Evolutionary conservation across 2,797 vertebrate genomes (phyloP).

Genomic region (Okamejei kenojei): DNA sequence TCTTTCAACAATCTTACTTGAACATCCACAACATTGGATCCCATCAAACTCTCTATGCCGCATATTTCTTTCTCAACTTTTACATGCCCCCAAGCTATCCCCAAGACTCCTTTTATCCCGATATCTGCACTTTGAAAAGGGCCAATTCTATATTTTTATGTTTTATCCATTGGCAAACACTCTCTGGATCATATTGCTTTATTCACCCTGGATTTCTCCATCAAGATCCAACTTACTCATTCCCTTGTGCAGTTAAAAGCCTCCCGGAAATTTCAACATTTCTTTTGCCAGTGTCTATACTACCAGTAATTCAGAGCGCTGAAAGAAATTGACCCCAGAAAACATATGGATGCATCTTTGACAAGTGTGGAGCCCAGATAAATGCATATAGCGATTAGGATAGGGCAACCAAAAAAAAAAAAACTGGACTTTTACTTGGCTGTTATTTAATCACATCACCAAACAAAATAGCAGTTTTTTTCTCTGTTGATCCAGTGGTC

Average conservation of each 20-base stretch:
- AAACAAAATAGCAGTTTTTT: conserved; percentile 51
- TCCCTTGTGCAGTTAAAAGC: neutral
- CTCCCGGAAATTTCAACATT: neutral
- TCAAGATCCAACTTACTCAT: neutral
- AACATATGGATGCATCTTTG: neutral
- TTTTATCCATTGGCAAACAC: neutral
- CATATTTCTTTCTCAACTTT: too few species aligned
- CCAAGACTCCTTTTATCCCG: neutral
- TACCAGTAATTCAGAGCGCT: neutral
- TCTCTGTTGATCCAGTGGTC: conserved; percentile 64
- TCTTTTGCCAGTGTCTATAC: neutral
- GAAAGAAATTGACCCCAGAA: too few species aligned
- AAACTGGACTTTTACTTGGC: too few species aligned
- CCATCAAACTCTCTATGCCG: neutral
- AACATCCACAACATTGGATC: too few species aligned
- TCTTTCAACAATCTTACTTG: neutral
- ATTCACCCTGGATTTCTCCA: neutral
- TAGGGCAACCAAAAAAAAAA: neutral
- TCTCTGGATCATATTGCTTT: neutral
- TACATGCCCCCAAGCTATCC: neutral
- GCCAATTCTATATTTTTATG: neutral
- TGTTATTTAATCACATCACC: neutral
- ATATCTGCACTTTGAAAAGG: neutral
- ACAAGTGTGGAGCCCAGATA: too few species aligned
- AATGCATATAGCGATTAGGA: neutral